Evolutionary conservation across 2,888 invertebrate genomes (phyloP).

Genomic region (Diaprepes abbreviatus): DNA sequence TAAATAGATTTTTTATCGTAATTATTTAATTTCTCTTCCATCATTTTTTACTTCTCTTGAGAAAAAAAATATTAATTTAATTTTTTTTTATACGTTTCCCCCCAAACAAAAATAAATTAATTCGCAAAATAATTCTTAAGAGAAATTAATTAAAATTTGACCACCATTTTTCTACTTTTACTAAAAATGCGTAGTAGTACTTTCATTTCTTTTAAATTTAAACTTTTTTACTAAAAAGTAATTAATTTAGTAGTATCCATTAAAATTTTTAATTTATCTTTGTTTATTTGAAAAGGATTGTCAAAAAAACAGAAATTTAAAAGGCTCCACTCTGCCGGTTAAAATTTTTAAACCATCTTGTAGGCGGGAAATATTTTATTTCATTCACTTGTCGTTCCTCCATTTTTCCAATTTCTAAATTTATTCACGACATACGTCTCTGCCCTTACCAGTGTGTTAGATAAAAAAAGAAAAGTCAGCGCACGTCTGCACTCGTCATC

Average conservation of each 20-base stretch:
- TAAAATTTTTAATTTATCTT: too few relatives aligned
- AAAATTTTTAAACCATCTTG: conserved; percentile 19
- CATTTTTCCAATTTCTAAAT: conserved; percentile 28
- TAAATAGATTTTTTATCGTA: background rate
- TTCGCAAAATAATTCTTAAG: background rate
- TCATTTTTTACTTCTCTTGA: too few relatives aligned
- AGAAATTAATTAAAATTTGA: conserved; percentile 4
- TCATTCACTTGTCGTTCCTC: conserved; percentile 19
- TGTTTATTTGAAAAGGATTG: too few relatives aligned
- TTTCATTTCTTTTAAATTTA: background rate
- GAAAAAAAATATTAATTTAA: background rate
- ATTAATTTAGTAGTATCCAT: too few relatives aligned
- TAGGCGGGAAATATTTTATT: conserved; percentile 36
- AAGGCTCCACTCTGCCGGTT: conserved; percentile 9
- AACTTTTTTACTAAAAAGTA: too few relatives aligned
- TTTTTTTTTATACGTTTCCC: background rate
- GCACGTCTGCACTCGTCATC: conserved; percentile 8
- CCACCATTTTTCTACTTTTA: conserved; percentile 16
- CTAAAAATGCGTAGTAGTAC: conserved; percentile 10
- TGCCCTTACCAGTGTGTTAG: background rate
- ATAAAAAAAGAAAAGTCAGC: background rate
- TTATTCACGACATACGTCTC: conserved; percentile 9
- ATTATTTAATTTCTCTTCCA: too few relatives aligned
- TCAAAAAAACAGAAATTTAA: background rate
- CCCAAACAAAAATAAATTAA: background rate